Conservation (phyloP, 2,888 invertebrate genomes). For the Branchipolynoe longqiensis region DNA sequence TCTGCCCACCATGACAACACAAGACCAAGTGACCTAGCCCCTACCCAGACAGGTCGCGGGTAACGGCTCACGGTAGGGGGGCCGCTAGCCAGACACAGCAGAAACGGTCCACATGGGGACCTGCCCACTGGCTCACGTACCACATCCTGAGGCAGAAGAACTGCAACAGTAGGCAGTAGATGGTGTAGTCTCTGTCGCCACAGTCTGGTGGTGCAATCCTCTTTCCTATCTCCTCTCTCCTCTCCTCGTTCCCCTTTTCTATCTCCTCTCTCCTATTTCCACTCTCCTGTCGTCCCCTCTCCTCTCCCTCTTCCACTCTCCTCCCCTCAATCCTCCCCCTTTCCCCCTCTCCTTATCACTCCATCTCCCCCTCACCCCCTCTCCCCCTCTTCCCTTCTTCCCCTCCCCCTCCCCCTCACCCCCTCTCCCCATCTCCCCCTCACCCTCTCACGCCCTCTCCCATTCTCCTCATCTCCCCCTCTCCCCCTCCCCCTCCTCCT, state of each 20-base stretch:
- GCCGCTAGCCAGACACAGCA: too few relatives aligned
- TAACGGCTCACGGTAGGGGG: too few relatives aligned
- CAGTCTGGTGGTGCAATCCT: too few relatives aligned
- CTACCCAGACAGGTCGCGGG: too few relatives aligned
- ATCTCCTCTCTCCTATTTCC: neutral
- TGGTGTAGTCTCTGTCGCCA: too few relatives aligned
- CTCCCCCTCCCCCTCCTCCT: too few relatives aligned
- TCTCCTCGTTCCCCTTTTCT: neutral
- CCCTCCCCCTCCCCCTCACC: slow-evolving; percentile 24
- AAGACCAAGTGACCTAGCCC: too few relatives aligned
- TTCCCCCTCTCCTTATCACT: neutral
- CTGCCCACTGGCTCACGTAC: too few relatives aligned
- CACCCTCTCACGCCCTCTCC: neutral
- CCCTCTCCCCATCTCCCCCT: neutral
- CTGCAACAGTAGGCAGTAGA: too few relatives aligned
- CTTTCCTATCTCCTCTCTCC: neutral
- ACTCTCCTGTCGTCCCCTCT: neutral
- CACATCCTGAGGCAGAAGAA: too few relatives aligned
- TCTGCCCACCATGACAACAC: too few relatives aligned
- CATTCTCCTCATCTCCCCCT: neutral
- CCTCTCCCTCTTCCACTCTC: neutral
- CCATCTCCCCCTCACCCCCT: neutral
- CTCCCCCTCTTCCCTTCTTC: neutral
- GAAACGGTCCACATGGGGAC: too few relatives aligned
- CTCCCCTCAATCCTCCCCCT: neutral